Evolutionary conservation across 2,888 invertebrate species (phyloP), one percentile per base, ranked within the genome.

Genomic region (Tiphia femorata): DNA sequence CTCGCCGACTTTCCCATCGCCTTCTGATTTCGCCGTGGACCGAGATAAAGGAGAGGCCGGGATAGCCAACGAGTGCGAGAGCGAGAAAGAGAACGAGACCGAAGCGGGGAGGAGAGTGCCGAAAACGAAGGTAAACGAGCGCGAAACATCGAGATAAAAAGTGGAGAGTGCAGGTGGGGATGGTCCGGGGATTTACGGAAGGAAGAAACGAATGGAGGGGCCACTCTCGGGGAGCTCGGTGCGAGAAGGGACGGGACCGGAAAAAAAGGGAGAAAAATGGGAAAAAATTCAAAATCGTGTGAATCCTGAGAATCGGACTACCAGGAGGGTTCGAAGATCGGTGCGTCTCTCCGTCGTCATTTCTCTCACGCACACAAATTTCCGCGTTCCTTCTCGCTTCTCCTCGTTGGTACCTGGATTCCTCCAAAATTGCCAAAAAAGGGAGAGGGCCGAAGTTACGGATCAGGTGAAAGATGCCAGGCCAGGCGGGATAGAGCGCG

Each of bases 391-490:
- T 70, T 64, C 57, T 64, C 59, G 53, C 47, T 58, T 43, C 50
- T 57, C 70, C 76, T 75, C 72, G 65, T n/a, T n/a, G n/a, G 14
- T 77, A 82, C 81, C 82, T 80, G 81, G 74, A 82, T 81, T 82
- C 79, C 73, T 78, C 70, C 62, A 74, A 79, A 77, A 80, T 72
- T 62, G 69, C 78, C 75, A 81, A 82, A 79, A 72, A 78, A 67
- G 42, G 23, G 41, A 14, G 30, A 65, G 53, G 54, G 37, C 47
- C 64, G 63, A 64, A n/a, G n/a, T n/a, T n/a, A n/a, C n/a, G n/a
- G n/a, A n/a, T n/a, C n/a, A n/a, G n/a, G n/a, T n/a, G n/a, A n/a
- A n/a, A n/a, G n/a, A n/a, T n/a, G n/a, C n/a, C 60, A 63, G 73
- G 75, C 74, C 80, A 82, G 80, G 82, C 79, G 80, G 76, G 59